phyloP scores from a whole-genome alignment of 2,888 invertebrate species.

The Lithophane semibrunnea region DNA sequence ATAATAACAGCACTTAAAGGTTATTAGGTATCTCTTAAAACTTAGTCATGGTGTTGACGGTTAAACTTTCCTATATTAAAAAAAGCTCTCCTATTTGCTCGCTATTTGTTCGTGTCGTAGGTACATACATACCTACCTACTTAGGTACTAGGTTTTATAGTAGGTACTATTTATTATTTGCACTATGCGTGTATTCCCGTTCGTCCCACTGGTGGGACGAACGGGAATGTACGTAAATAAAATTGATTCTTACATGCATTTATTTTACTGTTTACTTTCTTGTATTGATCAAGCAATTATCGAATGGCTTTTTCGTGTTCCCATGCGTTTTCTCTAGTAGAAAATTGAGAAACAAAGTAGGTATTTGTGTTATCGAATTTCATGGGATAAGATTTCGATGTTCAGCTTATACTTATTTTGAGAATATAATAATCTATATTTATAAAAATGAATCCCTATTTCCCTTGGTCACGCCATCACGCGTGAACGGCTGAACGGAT shows the following conservation, averaged over 20 bases:
- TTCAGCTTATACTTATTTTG: constrained; percentile 10
- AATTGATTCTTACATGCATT: constrained; percentile 35
- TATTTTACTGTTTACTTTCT: constrained; percentile 34
- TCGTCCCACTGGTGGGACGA: no score
- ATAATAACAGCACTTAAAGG: constrained; percentile 7
- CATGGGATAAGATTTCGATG: constrained; percentile 30
- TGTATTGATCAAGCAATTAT: constrained; percentile 48
- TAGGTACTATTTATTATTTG: not conserved
- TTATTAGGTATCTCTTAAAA: constrained; percentile 1
- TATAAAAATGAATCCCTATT: no score
- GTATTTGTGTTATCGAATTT: constrained; percentile 38
- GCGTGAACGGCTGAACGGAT: no score
- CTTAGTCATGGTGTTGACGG: not conserved
- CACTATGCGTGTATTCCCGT: not conserved
- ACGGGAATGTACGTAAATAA: constrained; percentile 26
- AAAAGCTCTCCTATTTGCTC: no score
- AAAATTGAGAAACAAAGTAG: constrained; percentile 40
- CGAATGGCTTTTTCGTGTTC: constrained; percentile 38
- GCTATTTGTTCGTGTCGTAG: no score
- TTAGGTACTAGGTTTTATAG: constrained; percentile 8
- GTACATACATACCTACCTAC: no score
- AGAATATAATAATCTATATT: not conserved
- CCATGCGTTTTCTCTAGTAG: constrained; percentile 27
- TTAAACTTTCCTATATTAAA: not conserved
- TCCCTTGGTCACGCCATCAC: no score